A percentile compares a stretch with the other conserved stretches of the same genome.
Conservation (phyloP, 1,140 invertebrate species). For the Lanistes nyassanus region DNA sequence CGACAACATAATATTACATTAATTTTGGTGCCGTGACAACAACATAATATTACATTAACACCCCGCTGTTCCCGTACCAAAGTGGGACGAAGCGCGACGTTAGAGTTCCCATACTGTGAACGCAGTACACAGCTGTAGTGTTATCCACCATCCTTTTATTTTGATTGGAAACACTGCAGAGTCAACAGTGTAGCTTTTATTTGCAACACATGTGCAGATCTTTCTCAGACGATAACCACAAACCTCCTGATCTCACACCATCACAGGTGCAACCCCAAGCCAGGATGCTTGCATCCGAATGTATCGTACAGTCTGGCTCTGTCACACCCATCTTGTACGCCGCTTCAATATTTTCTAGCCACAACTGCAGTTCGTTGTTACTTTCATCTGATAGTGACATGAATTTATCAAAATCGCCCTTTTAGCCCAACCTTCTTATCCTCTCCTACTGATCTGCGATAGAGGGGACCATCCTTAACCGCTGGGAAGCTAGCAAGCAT, state of each 20-base stretch:
- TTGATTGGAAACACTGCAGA: not conserved
- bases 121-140: not conserved
- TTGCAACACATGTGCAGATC: constrained; percentile 9
- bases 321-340: not conserved
- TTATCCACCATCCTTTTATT: constrained; percentile 1
- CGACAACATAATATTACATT: too few species aligned
- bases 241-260: not conserved
- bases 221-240: not conserved
- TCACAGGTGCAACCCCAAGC: not conserved
- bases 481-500: not conserved
- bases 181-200: not conserved
- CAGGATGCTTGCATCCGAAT: not conserved
- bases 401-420: constrained; percentile 4
- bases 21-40: too few species aligned
- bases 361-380: constrained; percentile 3
- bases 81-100: too few species aligned
- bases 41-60: too few species aligned
- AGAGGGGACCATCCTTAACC: constrained; percentile 6
- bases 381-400: not conserved
- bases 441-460: not conserved
- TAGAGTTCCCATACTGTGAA: constrained; percentile 2
- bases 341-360: not conserved
- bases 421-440: not conserved
- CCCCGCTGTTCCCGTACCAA: too few species aligned
- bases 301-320: not conserved